A percentile compares a stretch with the other conserved stretches of the same genome.
These are phyloP conservation scores for Ophion slaviceki DNA, from an alignment of 2,888 invertebrate genomes.

Conservation along the genomic window DNA sequence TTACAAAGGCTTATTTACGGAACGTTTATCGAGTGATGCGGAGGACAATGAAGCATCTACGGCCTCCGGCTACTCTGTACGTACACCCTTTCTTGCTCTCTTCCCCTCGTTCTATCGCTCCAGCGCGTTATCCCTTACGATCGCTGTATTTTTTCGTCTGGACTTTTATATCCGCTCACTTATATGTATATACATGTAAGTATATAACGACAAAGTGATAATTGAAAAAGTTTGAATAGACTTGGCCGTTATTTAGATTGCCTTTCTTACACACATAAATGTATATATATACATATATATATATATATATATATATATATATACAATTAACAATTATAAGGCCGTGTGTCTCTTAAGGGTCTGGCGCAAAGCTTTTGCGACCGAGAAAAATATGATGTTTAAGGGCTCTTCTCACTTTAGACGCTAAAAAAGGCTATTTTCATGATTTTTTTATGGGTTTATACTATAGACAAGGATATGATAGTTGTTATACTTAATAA, in stretches of 20 bases:
- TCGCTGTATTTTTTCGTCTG: constrained; percentile 39
- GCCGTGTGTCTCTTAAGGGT: too few relatives aligned
- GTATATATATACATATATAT: background rate
- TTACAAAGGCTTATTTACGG: constrained; percentile 78
- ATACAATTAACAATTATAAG: too few relatives aligned
- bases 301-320: too few relatives aligned
- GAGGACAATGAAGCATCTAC: constrained; percentile 53
- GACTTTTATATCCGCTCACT: constrained; percentile 5
- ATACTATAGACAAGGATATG: too few relatives aligned
- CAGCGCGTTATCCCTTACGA: constrained; percentile 20
- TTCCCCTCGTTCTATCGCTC: background rate
- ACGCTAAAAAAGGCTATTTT: too few relatives aligned
- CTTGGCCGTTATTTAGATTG: constrained; percentile 70
- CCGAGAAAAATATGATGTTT: too few relatives aligned
- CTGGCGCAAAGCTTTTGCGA: too few relatives aligned
- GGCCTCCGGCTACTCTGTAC: constrained; percentile 27
- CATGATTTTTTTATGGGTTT: too few relatives aligned
- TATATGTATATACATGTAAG: constrained; percentile 20
- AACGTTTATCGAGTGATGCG: constrained; percentile 70
- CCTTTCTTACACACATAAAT: constrained; percentile 29
- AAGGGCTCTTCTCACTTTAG: too few relatives aligned
- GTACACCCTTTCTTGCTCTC: too few relatives aligned
- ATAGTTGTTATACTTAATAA: too few relatives aligned
- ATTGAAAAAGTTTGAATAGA: constrained; percentile 79
- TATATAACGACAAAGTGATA: constrained; percentile 65